Evolutionary conservation across 1,140 invertebrate genomes (phyloP).

Genomic region (Drosophila sucinea): DNA sequence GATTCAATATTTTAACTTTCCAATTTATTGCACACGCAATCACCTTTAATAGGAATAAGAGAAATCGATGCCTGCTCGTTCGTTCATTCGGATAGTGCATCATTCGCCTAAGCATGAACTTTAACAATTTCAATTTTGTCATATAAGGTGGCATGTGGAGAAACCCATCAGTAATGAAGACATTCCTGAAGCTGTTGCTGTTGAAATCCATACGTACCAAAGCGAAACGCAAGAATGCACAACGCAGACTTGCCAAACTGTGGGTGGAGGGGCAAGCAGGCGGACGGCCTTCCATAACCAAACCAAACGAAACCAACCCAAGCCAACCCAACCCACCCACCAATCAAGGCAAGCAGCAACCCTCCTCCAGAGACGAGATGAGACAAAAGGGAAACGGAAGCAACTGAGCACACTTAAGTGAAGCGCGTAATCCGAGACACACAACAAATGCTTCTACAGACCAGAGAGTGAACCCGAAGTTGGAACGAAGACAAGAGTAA

Average conservation of each 20-base stretch:
- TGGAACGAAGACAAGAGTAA: conserved; percentile 19
- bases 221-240: conserved; percentile 48
- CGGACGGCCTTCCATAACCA: neutral
- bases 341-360: conserved; percentile 7
- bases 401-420: conserved; percentile 78
- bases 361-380: conserved; percentile 5
- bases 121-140: conserved; percentile 15
- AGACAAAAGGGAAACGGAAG: conserved; percentile 62
- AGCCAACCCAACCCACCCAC: neutral
- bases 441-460: conserved; percentile 66
- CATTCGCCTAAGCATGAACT: neutral
- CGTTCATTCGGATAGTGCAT: neutral
- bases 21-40: neutral
- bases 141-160: conserved; percentile 41
- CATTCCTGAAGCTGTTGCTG: conserved; percentile 42
- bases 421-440: conserved; percentile 80
- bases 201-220: conserved; percentile 51
- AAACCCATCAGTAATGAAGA: conserved; percentile 69
- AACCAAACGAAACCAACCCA: conserved; percentile 4
- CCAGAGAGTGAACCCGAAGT: conserved; percentile 7
- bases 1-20: conserved; percentile 5
- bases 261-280: neutral
- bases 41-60: neutral
- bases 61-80: conserved; percentile 5
- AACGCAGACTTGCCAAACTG: conserved; percentile 16